Base-by-base conservation (phyloP, 2,797 vertebrate genomes). In the Channa striata region DNA sequence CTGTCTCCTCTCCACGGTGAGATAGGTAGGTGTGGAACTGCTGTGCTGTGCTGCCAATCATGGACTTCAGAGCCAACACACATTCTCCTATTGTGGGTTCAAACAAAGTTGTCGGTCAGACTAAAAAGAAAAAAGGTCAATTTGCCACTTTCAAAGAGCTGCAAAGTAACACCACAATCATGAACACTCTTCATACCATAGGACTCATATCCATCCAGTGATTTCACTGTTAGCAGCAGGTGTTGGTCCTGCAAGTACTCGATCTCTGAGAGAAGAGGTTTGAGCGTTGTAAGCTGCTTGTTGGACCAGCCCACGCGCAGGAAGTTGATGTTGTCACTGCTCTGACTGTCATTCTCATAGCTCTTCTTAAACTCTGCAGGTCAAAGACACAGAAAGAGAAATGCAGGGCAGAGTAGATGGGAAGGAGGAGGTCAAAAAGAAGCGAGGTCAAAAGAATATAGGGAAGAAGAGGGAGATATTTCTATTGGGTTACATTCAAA, bases 191-290 rank as follows among this genome's bases (percentile, higher is more conserved):
- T 62, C 16, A 30, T 91, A 99, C 97, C 97, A 0, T 98, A 99
- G 19, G 97, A 99, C 86, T 99, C 97, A 0, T 98, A 99, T 82
- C 98, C 97, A 0, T 99, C 98, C 51, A 99, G 91, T 2, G 98
- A 99, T 58, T 99, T 98, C 70, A 99, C 97, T 0, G 97, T 99
- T 59, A 99, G 95, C 80, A 99, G 93, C 60, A 98, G 94, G 74
- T 99, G 97, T 72, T 99, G 98, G 92, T 99, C 98, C 90, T 99
- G 97, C 48, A 99, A 94, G 75, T 99, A 99, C 82, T 99, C 97
- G 0, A 99, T 97, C 64, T 99, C 97, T 0, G 97, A 98, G 30
- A 99, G 95, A 48, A 99, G 97, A 30, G 98, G 98, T 79, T 97
- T 97, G 59, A 99, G 95, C 11, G 96, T 97, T 11, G 97, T 98